phyloP scores from a whole-genome alignment of 1,140 invertebrate genomes.

The Drosophila pruinosa region DNA sequence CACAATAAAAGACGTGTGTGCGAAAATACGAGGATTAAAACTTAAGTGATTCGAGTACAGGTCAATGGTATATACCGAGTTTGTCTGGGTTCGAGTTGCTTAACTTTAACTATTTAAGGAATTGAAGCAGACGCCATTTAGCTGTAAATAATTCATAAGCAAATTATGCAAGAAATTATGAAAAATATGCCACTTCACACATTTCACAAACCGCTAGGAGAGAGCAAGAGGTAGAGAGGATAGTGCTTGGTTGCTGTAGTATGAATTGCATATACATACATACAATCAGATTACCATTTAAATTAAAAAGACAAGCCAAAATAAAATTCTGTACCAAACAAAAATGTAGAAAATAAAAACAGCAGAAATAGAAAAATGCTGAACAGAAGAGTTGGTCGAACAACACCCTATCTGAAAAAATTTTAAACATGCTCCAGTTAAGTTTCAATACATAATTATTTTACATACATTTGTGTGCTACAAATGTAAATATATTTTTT shows the following conservation, averaged over 20 bases:
- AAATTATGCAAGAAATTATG: constrained; percentile 62
- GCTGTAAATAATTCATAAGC: constrained; percentile 44
- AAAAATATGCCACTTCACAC: constrained; percentile 58
- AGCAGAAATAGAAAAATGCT: neutral
- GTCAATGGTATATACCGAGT: constrained; percentile 7
- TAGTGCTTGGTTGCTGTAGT: constrained; percentile 7
- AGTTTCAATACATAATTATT: too few species aligned
- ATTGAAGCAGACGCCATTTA: constrained; percentile 55
- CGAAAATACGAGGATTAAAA: constrained; percentile 60
- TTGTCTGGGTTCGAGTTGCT: neutral
- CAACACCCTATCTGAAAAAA: neutral
- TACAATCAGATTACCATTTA: constrained; percentile 70
- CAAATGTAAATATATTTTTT: too few species aligned
- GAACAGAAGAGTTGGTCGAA: neutral
- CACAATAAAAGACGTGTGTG: constrained; percentile 67
- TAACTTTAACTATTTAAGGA: constrained; percentile 54
- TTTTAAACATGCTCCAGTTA: too few species aligned
- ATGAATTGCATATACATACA: constrained; percentile 45
- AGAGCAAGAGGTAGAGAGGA: neutral
- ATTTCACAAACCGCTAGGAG: neutral
- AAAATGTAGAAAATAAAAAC: constrained; percentile 12
- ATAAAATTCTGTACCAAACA: constrained; percentile 14
- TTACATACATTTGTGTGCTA: too few species aligned
- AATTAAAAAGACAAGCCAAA: constrained; percentile 61
- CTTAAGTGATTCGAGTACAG: constrained; percentile 61